phyloP scores from a whole-genome alignment of 1,140 invertebrate genomes.

The Pogonognathellus flavescens region DNA sequence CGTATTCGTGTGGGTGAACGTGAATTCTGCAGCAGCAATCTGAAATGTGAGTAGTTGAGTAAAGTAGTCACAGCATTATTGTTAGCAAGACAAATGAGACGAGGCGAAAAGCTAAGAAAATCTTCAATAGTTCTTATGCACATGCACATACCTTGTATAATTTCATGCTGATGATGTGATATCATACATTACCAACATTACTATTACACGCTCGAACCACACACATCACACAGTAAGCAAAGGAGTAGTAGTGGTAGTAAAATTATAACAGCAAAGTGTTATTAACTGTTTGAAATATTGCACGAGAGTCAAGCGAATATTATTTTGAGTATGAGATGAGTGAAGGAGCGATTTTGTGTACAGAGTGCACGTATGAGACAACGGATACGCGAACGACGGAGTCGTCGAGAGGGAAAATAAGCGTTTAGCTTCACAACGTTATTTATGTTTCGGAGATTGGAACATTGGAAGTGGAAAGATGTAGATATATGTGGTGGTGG shows the following conservation, averaged over 20 bases:
- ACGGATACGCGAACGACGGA: background rate
- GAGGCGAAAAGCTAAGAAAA: too few relatives aligned
- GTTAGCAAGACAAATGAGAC: too few relatives aligned
- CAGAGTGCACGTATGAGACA: background rate
- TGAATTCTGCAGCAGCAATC: too few relatives aligned
- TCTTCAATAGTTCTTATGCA: too few relatives aligned
- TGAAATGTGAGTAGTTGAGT: too few relatives aligned
- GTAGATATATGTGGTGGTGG: constrained; percentile 27
- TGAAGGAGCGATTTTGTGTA: background rate
- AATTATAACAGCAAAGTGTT: background rate
- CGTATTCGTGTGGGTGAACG: too few relatives aligned
- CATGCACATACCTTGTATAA: too few relatives aligned
- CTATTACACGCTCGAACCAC: background rate
- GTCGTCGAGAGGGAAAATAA: background rate
- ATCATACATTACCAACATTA: background rate
- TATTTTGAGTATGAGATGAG: constrained; percentile 11
- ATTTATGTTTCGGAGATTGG: constrained; percentile 38
- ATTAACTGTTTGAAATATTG: constrained; percentile 8
- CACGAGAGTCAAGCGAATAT: background rate
- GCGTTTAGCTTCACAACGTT: constrained; percentile 19
- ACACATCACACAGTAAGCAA: background rate
- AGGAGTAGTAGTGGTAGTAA: background rate
- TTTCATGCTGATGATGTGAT: too few relatives aligned
- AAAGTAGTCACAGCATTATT: too few relatives aligned
- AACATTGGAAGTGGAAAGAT: background rate